Percentiles rank a stretch among this genome's conserved stretches.
phyloP scores from a whole-genome alignment of 2,888 invertebrate species.

The Cryptocephalus moraei region DNA sequence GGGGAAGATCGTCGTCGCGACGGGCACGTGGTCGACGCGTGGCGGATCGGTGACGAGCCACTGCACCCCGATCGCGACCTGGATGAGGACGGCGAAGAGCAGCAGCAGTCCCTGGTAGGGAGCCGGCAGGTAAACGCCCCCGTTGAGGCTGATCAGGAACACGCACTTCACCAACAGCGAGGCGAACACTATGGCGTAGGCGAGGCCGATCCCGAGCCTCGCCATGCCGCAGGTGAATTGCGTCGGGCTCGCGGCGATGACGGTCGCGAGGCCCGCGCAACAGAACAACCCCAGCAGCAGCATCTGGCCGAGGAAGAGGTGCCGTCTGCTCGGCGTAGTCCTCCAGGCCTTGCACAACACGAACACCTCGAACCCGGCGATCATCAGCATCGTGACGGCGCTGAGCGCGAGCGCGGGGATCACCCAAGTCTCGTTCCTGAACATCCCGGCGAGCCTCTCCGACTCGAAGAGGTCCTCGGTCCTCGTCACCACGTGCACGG shows the following conservation, averaged over 20 bases:
- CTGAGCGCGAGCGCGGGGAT: slow-evolving; percentile 79
- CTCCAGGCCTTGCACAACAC: slow-evolving; percentile 78
- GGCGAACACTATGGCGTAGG: slow-evolving; percentile 80
- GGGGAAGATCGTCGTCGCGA: slow-evolving; percentile 23
- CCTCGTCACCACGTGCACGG: slow-evolving; percentile 29
- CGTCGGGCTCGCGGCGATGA: slow-evolving; percentile 69
- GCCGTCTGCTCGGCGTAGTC: slow-evolving; percentile 73
- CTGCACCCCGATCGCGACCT: slow-evolving; percentile 74
- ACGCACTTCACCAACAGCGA: slow-evolving; percentile 89
- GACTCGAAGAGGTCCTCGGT: slow-evolving; percentile 17
- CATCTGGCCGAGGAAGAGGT: slow-evolving; percentile 80
- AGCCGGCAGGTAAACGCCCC: slow-evolving; percentile 84
- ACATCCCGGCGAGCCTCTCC: slow-evolving; percentile 25
- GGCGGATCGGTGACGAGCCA: slow-evolving; percentile 79
- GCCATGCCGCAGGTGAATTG: slow-evolving; percentile 72
- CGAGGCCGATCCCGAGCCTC: slow-evolving; percentile 70
- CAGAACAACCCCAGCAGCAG: slow-evolving; percentile 73
- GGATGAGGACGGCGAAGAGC: slow-evolving; percentile 84
- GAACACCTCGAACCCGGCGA: slow-evolving; percentile 81
- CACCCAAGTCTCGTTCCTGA: slow-evolving; percentile 77
- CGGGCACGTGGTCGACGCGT: slow-evolving; percentile 41
- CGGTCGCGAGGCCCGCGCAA: slow-evolving; percentile 68
- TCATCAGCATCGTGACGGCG: slow-evolving; percentile 72
- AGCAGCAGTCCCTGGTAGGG: slow-evolving; percentile 84
- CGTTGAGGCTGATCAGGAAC: slow-evolving; percentile 82